Percentiles rank a stretch among this genome's conserved stretches.
phyloP scores from a whole-genome alignment of 2,888 invertebrate genomes.

The Apocheima hispidaria region DNA sequence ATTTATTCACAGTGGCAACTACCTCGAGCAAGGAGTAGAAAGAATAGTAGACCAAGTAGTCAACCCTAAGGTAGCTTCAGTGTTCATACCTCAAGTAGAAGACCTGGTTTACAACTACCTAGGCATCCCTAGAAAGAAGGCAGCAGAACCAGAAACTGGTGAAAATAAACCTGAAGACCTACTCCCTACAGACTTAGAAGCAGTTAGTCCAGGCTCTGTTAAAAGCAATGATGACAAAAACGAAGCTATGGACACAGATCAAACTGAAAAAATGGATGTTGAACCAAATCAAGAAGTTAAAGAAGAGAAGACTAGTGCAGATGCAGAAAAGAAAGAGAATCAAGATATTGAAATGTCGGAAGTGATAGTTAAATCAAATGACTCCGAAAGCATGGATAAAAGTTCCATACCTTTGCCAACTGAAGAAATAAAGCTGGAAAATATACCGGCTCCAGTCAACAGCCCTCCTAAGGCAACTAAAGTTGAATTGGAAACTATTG shows the following conservation, averaged over 20 bases:
- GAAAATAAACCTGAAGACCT: conserved; percentile 81
- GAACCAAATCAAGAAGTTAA: conserved; percentile 57
- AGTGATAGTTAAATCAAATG: conserved; percentile 67
- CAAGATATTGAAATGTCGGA: conserved; percentile 73
- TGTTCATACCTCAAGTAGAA: conserved; percentile 96
- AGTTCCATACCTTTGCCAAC: conserved; percentile 63
- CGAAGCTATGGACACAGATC: conserved; percentile 63
- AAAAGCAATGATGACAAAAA: conserved; percentile 83
- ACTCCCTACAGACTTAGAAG: conserved; percentile 91
- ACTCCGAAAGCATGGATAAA: conserved; percentile 61
- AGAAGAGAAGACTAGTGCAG: conserved; percentile 42
- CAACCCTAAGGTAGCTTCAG: conserved; percentile 95
- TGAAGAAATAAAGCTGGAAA: conserved; percentile 73
- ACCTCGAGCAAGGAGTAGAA: conserved; percentile 96
- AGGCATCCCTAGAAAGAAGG: conserved; percentile 91
- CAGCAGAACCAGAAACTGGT: conserved; percentile 62
- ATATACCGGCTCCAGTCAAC: conserved; percentile 35
- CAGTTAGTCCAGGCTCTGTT: conserved; percentile 93
- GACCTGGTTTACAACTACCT: conserved; percentile 95
- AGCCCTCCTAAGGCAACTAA: conserved; percentile 78
- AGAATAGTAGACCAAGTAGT: conserved; percentile 98
- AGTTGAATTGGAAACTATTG: conserved; percentile 69
- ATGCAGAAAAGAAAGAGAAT: conserved; percentile 16
- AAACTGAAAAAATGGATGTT: conserved; percentile 56
- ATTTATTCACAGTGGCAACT: conserved; percentile 89